Conservation (phyloP, 2,888 invertebrate species). For the Serripes groenlandicus region DNA sequence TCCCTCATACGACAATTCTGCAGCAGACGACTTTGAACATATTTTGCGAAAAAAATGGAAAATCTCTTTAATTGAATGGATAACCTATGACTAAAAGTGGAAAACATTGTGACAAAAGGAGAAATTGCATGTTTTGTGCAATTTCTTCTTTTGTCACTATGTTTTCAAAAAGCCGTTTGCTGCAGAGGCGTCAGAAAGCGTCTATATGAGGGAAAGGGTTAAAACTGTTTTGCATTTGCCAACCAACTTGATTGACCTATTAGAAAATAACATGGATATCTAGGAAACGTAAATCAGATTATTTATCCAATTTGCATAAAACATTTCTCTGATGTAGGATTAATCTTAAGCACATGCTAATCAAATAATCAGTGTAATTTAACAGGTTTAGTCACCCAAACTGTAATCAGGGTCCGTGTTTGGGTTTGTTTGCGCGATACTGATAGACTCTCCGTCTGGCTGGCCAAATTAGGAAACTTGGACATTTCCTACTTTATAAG, state of each 20-base stretch:
- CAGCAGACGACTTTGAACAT: too few relatives aligned
- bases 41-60: too few relatives aligned
- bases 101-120: too few relatives aligned
- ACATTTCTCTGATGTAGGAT: constrained; percentile 39
- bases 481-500: neutral
- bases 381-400: constrained; percentile 8
- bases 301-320: constrained; percentile 45
- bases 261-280: constrained; percentile 15
- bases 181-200: too few relatives aligned
- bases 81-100: too few relatives aligned
- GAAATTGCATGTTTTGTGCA: too few relatives aligned
- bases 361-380: constrained; percentile 17
- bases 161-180: too few relatives aligned
- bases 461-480: neutral
- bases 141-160: too few relatives aligned
- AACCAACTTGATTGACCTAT: constrained; percentile 2
- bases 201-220: too few relatives aligned
- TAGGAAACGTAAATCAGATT: constrained; percentile 16
- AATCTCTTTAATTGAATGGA: too few relatives aligned
- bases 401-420: constrained; percentile 7
- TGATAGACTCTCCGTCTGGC: constrained; percentile 35
- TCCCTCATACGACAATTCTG: too few relatives aligned
- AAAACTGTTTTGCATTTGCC: too few relatives aligned
- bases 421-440: constrained; percentile 19
- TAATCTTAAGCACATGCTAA: constrained; percentile 23